A percentile compares a stretch with the other conserved stretches of the same genome.
Evolutionary conservation across 92 coral and sea anemone genomes (phyloP).

Genomic region (Paramuricea clavata): DNA sequence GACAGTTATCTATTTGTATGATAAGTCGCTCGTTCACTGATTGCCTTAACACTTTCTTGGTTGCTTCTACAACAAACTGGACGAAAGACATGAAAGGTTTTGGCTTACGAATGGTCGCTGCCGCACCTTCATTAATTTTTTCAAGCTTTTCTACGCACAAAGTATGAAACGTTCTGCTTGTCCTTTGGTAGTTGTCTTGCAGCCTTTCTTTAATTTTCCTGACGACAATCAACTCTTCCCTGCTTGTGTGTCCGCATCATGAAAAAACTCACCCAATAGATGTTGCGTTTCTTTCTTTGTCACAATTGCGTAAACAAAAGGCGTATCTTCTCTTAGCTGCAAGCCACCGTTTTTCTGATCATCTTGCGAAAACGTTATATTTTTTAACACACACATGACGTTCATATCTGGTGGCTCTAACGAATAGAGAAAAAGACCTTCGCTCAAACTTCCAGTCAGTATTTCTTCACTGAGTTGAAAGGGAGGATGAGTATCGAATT

Average conservation of each 20-base stretch:
- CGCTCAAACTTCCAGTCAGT: background rate
- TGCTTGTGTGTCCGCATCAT: background rate
- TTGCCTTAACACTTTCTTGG: background rate
- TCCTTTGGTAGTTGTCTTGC: background rate
- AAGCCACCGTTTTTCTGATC: background rate
- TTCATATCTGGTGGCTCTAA: background rate
- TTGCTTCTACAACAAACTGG: background rate
- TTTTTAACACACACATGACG: background rate
- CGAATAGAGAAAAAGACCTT: background rate
- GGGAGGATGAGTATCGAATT: background rate
- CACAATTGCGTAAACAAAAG: background rate
- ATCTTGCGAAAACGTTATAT: background rate
- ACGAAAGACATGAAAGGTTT: background rate
- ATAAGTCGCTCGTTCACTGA: no score
- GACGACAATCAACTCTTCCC: background rate
- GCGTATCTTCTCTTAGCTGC: background rate
- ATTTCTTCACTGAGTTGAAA: background rate
- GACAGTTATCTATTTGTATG: no score
- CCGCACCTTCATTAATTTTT: background rate
- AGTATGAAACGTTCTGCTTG: background rate
- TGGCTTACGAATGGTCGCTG: background rate
- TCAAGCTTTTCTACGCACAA: background rate
- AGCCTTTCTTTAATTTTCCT: background rate
- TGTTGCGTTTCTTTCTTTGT: background rate
- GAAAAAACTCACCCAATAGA: background rate